Evolutionary conservation across 2,113 vertebrate species (phyloP).

Genomic region (Nothoprocta perdicaria): DNA sequence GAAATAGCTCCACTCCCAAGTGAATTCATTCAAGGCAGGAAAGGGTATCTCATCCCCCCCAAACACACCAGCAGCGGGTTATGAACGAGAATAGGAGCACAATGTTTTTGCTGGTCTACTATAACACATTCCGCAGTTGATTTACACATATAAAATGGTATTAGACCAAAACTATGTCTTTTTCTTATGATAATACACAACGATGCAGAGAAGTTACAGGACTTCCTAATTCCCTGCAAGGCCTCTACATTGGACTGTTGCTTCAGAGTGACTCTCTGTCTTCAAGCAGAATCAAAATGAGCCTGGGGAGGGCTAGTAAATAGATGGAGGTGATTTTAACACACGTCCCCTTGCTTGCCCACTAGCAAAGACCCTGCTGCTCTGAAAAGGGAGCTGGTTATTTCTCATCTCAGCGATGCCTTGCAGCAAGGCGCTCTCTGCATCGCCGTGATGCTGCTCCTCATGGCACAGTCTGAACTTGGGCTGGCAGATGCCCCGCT

Average conservation of each 20-base stretch:
- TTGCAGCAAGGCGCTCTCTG: background rate
- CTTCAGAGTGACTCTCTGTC: background rate
- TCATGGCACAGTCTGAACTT: background rate
- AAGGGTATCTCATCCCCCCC: background rate
- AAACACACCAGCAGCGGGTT: background rate
- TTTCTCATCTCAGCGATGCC: accelerated
- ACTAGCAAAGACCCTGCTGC: accelerated
- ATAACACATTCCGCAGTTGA: background rate
- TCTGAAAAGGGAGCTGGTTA: background rate
- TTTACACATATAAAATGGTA: background rate
- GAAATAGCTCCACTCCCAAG: background rate
- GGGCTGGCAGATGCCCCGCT: accelerated
- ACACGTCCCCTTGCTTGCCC: background rate
- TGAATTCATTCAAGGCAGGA: background rate
- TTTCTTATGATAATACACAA: background rate
- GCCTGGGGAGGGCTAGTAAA: background rate
- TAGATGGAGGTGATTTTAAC: background rate
- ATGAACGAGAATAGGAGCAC: background rate
- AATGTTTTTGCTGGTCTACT: background rate
- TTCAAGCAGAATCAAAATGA: background rate
- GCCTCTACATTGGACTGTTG: constrained; percentile 4
- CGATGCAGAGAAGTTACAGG: background rate
- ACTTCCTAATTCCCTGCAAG: background rate
- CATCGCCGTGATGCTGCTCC: background rate
- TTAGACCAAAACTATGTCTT: background rate